Percentiles rank a stretch among this genome's conserved stretches.
Conservation (phyloP, 2,888 invertebrate species). For the Agrotis segetum region DNA sequence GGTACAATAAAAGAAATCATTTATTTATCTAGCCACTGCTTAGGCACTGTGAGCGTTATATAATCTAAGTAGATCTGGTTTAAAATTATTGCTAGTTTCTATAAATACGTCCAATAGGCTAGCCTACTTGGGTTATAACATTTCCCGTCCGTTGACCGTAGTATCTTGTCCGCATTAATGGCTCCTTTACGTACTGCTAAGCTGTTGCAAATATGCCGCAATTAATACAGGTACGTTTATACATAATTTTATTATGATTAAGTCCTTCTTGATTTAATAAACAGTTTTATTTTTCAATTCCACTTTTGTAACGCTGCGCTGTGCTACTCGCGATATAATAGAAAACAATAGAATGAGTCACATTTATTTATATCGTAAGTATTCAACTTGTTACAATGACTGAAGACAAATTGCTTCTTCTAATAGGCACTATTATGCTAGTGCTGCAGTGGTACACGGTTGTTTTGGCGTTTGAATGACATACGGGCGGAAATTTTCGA, state of each 20-base stretch:
- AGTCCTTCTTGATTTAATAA: not conserved
- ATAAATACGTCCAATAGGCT: slow-evolving; percentile 17
- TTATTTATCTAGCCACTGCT: not conserved
- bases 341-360: slow-evolving; percentile 31
- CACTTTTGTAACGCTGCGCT: not conserved
- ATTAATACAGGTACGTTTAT: not conserved
- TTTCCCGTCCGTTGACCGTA: slow-evolving; percentile 37
- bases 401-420: slow-evolving; percentile 3
- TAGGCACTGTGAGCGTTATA: not conserved
- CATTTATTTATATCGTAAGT: slow-evolving; percentile 1
- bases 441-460: not conserved
- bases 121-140: slow-evolving; percentile 20
- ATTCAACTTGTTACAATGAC: slow-evolving; percentile 3
- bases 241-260: not conserved
- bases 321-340: not conserved
- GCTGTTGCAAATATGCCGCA: slow-evolving; percentile 10
- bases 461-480: not conserved
- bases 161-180: slow-evolving; percentile 24
- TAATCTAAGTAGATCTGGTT: not conserved
- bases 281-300: not conserved
- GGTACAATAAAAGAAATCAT: no score
- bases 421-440: no score
- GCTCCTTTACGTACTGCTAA: slow-evolving; percentile 35
- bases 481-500: not conserved
- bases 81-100: slow-evolving; percentile 18